Base-by-base conservation (phyloP, 1,140 invertebrate species). In the Ceratitis capitata region DNA sequence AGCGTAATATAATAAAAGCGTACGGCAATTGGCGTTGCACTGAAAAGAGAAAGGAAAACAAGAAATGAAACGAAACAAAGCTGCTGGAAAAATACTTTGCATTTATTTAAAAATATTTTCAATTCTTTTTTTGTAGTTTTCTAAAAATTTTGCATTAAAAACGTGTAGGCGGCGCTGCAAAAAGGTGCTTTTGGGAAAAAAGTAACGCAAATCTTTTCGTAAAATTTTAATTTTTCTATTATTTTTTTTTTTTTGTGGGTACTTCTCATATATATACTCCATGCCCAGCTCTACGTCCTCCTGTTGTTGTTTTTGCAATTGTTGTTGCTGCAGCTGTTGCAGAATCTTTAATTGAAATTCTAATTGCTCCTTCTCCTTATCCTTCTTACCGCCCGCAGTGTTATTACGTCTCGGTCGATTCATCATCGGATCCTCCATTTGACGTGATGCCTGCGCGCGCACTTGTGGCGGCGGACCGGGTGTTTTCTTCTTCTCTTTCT, bases 401-500 rank as follows among this genome's bases (percentile, higher is more conserved):
- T 84, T 86, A 1, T 83, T 35, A 2, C 89, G 88, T 9, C 90
- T 83, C 4, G 90, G 90, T 0, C 90, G 88, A 87, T 91, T 89
- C 90, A 91, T 91, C 82, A 91, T 74, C 1, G 90, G 90, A 84
- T 87, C 85, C 0, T 91, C 90, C 90, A 91, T 91, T 86, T 87
- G 88, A 7, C 90, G 88, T 1, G 90, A 89, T 0, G 88, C 87
- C n/a, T 91, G 90, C 29, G 89, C 87, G 7, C 90, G 82, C 58
- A 87, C 88, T 32, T 91, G 90, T 0, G 90, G 86, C 35, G 90
- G 90, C 19, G 90, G 90, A 16, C 90, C 90, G 0, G 88, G 89
- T 5, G 88, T 86, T 51, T 91, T 91, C 85, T 91, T 91, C 78
- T 91, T 91, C 85, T 91, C 90, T 82, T 90, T 90, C 29, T 88